A percentile compares a stretch with the other conserved stretches of the same genome.
These are phyloP conservation scores for Rachycentron canadum DNA, from an alignment of 2,797 vertebrate species.

Conservation along the genomic window DNA sequence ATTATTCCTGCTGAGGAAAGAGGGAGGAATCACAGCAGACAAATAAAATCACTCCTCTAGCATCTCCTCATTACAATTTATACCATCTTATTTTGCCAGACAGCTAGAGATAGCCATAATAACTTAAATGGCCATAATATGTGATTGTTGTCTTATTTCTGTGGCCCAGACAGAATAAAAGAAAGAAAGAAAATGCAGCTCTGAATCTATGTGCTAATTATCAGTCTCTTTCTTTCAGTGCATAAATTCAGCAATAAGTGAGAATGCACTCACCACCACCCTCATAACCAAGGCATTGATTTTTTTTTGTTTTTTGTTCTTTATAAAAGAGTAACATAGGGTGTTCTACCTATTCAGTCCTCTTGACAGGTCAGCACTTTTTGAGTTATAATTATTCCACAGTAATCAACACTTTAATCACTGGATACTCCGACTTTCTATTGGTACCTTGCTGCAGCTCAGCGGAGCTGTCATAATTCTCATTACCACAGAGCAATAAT, in stretches of 20 bases:
- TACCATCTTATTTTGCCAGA: no score
- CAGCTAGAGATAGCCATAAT: background rate
- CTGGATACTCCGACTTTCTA: constrained; percentile 14
- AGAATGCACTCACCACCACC: background rate
- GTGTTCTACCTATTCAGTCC: constrained; percentile 15
- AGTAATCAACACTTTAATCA: constrained; percentile 20
- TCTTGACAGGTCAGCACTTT: constrained; percentile 11
- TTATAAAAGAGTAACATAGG: background rate
- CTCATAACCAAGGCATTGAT: background rate
- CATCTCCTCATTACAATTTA: no score
- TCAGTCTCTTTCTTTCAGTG: background rate
- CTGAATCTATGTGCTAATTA: background rate
- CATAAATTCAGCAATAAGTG: background rate
- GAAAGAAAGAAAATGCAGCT: background rate
- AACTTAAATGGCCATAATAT: background rate
- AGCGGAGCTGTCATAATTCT: constrained; percentile 49
- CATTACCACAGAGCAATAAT: constrained; percentile 60
- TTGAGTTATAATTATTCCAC: constrained; percentile 35
- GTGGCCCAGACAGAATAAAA: background rate
- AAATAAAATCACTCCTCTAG: no score
- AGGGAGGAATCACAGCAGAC: no score
- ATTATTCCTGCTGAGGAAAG: no score
- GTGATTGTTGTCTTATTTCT: background rate
- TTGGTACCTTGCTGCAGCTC: constrained; percentile 27
- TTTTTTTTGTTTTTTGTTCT: background rate